phyloP scores from a whole-genome alignment of 2,888 invertebrate genomes.

The Sphecodes monilicornis region DNA sequence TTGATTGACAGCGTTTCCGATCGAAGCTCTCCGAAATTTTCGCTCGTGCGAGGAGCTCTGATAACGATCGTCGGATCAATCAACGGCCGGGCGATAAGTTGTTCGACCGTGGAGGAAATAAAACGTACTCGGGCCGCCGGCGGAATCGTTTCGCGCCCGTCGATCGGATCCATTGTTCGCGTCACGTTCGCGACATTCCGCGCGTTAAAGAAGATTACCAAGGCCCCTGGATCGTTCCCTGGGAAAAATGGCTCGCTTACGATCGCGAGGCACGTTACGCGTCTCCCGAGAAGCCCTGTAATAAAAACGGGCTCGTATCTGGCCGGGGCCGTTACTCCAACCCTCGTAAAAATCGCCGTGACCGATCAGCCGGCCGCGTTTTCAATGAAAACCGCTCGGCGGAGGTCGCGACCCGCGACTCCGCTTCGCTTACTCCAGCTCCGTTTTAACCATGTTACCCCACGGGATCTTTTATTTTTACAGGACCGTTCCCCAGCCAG shows the following conservation, averaged over 20 bases:
- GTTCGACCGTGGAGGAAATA: slow-evolving; percentile 9
- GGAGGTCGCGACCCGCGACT: slow-evolving; percentile 11
- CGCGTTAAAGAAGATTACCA: slow-evolving; percentile 64
- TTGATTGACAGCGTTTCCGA: too few species aligned
- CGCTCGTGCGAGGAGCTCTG: not conserved
- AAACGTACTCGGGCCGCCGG: not conserved
- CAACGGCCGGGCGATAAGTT: not conserved
- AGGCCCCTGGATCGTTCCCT: slow-evolving; percentile 32
- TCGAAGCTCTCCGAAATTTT: not conserved
- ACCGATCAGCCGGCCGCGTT: slow-evolving; percentile 45
- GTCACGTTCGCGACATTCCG: slow-evolving; percentile 52
- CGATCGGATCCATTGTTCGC: slow-evolving; percentile 53
- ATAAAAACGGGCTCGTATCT: slow-evolving; percentile 55
- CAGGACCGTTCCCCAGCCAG: not conserved
- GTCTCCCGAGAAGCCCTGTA: slow-evolving; percentile 35
- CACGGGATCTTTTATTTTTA: not conserved
- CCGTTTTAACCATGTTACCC: not conserved
- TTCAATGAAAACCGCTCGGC: slow-evolving; percentile 44
- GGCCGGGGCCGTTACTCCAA: slow-evolving; percentile 38
- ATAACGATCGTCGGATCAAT: slow-evolving; percentile 31
- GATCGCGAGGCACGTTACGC: slow-evolving; percentile 63
- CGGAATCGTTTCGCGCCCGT: slow-evolving; percentile 30
- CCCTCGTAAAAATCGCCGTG: slow-evolving; percentile 56
- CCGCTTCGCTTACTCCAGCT: not conserved
- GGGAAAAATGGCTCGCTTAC: slow-evolving; percentile 53